Evolutionary conservation across 2,113 vertebrate species (phyloP).

Genomic region (Phycodurus eques): DNA sequence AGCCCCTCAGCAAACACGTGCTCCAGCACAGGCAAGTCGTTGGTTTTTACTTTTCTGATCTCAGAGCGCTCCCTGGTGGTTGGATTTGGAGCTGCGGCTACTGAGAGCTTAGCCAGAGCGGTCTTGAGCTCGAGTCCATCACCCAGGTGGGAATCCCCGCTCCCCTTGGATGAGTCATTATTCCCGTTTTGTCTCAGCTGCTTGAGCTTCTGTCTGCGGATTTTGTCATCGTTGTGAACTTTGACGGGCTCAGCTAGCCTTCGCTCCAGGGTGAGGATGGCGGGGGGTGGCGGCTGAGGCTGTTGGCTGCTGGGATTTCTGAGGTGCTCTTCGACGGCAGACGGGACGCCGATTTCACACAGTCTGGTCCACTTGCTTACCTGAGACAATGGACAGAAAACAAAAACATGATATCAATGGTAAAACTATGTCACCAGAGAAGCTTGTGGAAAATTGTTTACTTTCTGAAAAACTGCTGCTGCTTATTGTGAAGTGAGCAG

Average conservation of each 20-base stretch:
- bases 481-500: no score
- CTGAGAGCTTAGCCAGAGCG: conserved; percentile 82
- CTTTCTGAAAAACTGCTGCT: no score
- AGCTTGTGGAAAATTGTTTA: no score
- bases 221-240: conserved; percentile 96
- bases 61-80: conserved; percentile 77
- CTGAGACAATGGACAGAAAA: conserved; percentile 54
- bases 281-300: conserved; percentile 69
- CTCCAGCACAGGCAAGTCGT: conserved; percentile 84
- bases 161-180: conserved; percentile 4
- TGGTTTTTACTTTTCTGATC: conserved; percentile 85
- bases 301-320: conserved; percentile 46
- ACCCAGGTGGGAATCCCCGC: conserved; percentile 5
- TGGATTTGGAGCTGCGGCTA: conserved; percentile 57
- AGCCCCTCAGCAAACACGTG: conserved; percentile 94
- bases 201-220: conserved; percentile 89
- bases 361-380: conserved; percentile 96
- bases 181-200: conserved; percentile 52
- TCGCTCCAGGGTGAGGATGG: conserved; percentile 82
- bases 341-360: conserved; percentile 91
- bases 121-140: conserved; percentile 77
- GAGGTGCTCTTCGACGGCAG: conserved; percentile 83
- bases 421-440: background rate
- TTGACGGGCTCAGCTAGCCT: conserved; percentile 88
- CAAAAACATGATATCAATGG: background rate